These are phyloP conservation scores for Bombus sibiricus DNA, from an alignment of 1,140 invertebrate genomes.

Conservation along the genomic window DNA sequence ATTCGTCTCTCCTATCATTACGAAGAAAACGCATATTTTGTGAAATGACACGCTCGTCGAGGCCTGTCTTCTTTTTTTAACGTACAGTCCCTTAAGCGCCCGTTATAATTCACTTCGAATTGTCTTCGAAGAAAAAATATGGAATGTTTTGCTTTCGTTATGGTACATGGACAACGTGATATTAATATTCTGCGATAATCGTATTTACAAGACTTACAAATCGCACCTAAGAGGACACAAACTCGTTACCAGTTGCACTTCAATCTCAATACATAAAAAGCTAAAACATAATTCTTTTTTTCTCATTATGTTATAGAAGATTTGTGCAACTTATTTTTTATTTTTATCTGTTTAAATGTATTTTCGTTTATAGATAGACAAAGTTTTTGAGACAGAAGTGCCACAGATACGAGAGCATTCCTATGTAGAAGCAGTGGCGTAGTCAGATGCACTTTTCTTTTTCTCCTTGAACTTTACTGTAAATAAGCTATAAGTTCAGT, in stretches of 20 bases:
- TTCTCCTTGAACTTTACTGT: not conserved
- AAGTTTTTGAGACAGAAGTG: conserved; percentile 61
- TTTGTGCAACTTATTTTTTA: not conserved
- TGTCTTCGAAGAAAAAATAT: conserved; percentile 71
- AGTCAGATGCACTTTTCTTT: conserved; percentile 19
- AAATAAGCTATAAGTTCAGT: not conserved
- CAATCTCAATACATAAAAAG: conserved; percentile 42
- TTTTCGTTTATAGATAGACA: not conserved
- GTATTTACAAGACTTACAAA: conserved; percentile 82
- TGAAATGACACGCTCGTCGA: conserved; percentile 22
- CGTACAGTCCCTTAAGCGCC: conserved; percentile 59
- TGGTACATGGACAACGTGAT: conserved; percentile 79
- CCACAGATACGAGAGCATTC: conserved; percentile 68
- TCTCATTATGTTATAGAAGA: not conserved
- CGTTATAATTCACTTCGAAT: conserved; percentile 65
- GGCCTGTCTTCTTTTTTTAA: conserved; percentile 30
- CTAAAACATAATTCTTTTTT: not conserved
- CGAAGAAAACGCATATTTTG: conserved; percentile 59
- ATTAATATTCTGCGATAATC: conserved; percentile 77
- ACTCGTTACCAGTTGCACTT: conserved; percentile 70
- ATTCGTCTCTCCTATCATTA: conserved; percentile 3
- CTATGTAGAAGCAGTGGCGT: conserved; percentile 55
- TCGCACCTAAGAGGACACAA: conserved; percentile 75
- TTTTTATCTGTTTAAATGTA: not conserved
- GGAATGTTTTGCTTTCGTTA: conserved; percentile 80